Conservation (phyloP, 1,140 invertebrate genomes). For the Ceratitis capitata region DNA sequence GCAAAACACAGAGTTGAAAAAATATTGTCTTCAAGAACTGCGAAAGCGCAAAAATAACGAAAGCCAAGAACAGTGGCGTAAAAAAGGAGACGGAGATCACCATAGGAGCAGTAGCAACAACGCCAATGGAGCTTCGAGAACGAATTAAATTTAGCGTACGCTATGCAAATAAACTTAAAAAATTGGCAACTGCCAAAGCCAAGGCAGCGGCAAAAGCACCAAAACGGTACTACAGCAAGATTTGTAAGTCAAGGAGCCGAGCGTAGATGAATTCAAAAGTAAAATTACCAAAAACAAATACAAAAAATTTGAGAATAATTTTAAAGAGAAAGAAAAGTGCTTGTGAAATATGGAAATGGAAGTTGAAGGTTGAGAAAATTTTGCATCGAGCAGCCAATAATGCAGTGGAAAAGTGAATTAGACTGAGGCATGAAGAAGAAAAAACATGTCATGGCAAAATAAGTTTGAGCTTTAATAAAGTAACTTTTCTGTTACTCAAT, state of each 20-base stretch:
- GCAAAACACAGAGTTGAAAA: background rate
- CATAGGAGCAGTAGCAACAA: background rate
- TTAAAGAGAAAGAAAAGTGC: background rate
- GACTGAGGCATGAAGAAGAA: too few relatives aligned
- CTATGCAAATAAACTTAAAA: conserved; percentile 30
- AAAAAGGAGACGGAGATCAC: background rate
- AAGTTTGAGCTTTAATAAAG: too few relatives aligned
- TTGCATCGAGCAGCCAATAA: background rate
- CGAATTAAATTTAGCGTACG: conserved; percentile 21
- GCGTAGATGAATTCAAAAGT: background rate
- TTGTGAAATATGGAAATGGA: background rate
- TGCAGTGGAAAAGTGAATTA: too few relatives aligned
- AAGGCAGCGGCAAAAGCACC: background rate
- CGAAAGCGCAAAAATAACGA: background rate
- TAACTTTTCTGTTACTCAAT: too few relatives aligned
- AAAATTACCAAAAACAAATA: background rate
- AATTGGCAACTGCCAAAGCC: conserved; percentile 12
- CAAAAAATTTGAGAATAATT: too few relatives aligned
- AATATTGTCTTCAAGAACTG: background rate
- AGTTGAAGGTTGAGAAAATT: conserved; percentile 33
- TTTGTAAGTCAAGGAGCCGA: background rate
- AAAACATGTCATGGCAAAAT: too few relatives aligned
- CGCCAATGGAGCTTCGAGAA: background rate
- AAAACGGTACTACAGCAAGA: background rate
- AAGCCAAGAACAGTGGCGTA: background rate